These are phyloP conservation scores for Gallinago media DNA, from an alignment of 2,113 vertebrate species.

Conservation along the genomic window DNA sequence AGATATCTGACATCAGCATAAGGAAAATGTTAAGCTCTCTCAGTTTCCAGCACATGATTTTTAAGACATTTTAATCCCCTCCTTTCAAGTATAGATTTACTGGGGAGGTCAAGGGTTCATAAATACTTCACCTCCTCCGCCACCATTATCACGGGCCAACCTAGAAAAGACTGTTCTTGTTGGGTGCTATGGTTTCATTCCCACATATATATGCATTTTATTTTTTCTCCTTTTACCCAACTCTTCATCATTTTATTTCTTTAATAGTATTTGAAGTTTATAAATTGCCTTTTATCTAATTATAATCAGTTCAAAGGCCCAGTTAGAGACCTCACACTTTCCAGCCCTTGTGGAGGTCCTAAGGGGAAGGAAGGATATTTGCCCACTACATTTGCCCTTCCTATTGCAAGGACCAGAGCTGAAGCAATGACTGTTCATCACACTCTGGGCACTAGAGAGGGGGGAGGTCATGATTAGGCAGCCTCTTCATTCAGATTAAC, in stretches of 20 bases:
- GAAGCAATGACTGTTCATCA: neutral
- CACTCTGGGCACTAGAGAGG: neutral
- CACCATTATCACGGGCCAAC: neutral
- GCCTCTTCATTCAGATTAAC: neutral
- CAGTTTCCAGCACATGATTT: neutral
- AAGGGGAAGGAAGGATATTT: neutral
- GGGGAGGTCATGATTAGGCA: neutral
- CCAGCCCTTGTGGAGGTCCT: neutral
- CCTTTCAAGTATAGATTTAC: slow-evolving; percentile 31
- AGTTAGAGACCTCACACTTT: neutral
- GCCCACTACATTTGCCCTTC: neutral
- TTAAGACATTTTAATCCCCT: slow-evolving; percentile 28
- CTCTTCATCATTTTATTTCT: neutral
- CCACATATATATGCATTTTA: accelerated
- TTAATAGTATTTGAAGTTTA: neutral
- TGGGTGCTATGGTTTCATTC: neutral
- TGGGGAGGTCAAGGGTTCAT: neutral
- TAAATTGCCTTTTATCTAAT: neutral
- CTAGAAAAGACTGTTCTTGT: neutral
- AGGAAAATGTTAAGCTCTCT: slow-evolving; percentile 13
- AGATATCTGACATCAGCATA: neutral
- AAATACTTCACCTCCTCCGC: neutral
- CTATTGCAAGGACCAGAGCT: neutral
- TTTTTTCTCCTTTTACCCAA: neutral
- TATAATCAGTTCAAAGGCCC: neutral